These are phyloP conservation scores for Perca schrenkii DNA, from an alignment of 2,113 vertebrate species.

Conservation along the genomic window DNA sequence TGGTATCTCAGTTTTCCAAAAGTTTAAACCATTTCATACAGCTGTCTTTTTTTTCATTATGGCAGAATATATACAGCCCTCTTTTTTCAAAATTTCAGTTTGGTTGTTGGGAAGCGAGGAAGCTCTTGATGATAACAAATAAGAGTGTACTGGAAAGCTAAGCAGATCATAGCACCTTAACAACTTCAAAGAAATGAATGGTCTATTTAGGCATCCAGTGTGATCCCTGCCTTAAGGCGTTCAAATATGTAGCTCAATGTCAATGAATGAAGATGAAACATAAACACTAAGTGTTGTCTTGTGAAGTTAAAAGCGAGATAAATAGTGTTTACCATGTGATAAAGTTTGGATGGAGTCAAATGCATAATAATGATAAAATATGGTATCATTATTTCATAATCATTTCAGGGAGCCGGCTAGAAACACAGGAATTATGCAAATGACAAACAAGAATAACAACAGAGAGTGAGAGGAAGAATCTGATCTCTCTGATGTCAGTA, in stretches of 20 bases:
- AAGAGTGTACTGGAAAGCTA: background rate
- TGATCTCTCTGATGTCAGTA: conserved; percentile 18
- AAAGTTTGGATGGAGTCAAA: no score
- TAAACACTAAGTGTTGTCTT: no score
- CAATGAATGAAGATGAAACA: no score
- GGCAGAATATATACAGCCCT: background rate
- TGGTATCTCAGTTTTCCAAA: background rate
- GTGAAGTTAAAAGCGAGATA: no score
- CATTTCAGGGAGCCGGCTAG: background rate
- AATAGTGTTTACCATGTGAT: no score
- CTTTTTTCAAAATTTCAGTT: background rate
- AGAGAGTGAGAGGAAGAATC: conserved; percentile 17
- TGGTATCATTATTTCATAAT: background rate
- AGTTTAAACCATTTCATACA: background rate
- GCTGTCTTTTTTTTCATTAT: background rate
- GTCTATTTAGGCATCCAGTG: no score
- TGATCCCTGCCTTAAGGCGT: no score
- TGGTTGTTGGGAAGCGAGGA: background rate
- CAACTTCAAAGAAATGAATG: background rate
- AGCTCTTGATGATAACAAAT: background rate
- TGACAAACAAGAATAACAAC: conserved; percentile 10
- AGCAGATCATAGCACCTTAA: no score
- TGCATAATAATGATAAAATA: background rate
- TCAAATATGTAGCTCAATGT: no score
- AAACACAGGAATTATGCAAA: background rate